Conservation (phyloP, 1,140 invertebrate genomes). For the Calycopis cecrops region DNA sequence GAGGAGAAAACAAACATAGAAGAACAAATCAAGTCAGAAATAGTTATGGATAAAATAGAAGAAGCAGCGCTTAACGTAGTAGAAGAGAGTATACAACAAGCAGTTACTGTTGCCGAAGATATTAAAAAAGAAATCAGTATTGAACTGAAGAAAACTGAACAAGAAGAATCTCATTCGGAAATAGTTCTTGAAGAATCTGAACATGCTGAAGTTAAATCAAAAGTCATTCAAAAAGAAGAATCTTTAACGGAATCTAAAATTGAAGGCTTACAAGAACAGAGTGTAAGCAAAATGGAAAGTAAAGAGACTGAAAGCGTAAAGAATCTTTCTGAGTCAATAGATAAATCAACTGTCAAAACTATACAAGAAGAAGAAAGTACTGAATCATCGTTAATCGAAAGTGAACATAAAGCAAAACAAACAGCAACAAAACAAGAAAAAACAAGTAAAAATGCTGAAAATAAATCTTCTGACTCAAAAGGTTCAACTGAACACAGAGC, state of each 20-base stretch:
- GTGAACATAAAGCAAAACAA: conserved; percentile 23
- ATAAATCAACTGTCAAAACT: neutral
- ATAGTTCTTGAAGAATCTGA: neutral
- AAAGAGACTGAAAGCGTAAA: neutral
- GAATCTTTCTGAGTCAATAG: neutral
- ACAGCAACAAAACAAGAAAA: conserved; percentile 23
- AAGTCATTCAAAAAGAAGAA: neutral
- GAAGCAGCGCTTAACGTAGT: conserved; percentile 37
- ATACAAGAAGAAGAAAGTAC: neutral
- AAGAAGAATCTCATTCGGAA: neutral
- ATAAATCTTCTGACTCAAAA: conserved; percentile 19
- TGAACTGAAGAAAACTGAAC: conserved; percentile 13
- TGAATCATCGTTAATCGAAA: neutral
- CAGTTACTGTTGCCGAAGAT: conserved; percentile 35
- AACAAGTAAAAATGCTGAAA: conserved; percentile 19
- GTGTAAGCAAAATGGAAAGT: neutral
- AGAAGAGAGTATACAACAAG: conserved; percentile 41
- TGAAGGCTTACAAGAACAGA: neutral
- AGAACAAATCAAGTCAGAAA: conserved; percentile 6
- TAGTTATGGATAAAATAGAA: conserved; percentile 9
- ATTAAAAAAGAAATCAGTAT: conserved; percentile 39
- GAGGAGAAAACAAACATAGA: neutral
- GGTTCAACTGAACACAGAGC: conserved; percentile 35
- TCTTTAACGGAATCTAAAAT: neutral
- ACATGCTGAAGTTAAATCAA: neutral